These are phyloP conservation scores for Drosophila neotestacea DNA, from an alignment of 2,888 invertebrate species.

Conservation along the genomic window DNA sequence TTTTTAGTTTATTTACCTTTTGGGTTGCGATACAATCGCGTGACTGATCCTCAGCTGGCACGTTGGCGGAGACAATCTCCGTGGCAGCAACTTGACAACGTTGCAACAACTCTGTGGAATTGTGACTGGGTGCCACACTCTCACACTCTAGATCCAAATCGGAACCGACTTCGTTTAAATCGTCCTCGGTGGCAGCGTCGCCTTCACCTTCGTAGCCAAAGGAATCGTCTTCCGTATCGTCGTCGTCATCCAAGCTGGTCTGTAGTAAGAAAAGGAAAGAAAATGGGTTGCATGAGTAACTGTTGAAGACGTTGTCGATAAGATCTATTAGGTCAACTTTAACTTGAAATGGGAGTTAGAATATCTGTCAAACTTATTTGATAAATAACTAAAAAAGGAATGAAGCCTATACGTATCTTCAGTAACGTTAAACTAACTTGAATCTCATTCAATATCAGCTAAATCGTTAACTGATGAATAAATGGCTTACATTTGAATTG, in stretches of 20 bases:
- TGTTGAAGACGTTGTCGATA: neutral
- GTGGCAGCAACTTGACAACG: conserved; percentile 59
- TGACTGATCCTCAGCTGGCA: conserved; percentile 67
- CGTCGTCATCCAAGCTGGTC: conserved; percentile 80
- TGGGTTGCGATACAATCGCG: conserved; percentile 81
- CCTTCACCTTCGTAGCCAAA: conserved; percentile 70
- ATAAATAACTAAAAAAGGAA: neutral
- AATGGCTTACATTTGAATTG: no score
- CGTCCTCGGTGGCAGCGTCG: conserved; percentile 82
- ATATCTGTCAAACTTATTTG: neutral
- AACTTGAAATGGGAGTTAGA: conserved; percentile 1
- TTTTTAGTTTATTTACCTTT: conserved; percentile 67
- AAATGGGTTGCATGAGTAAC: conserved; percentile 1
- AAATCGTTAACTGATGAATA: neutral
- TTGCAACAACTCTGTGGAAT: conserved; percentile 69
- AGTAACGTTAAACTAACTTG: neutral
- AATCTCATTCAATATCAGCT: neutral
- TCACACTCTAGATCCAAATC: conserved; percentile 79
- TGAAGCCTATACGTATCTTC: neutral
- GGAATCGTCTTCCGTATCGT: conserved; percentile 71
- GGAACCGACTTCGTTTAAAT: conserved; percentile 80
- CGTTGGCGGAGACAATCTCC: conserved; percentile 57
- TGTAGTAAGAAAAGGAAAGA: conserved; percentile 27
- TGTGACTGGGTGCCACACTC: conserved; percentile 63
- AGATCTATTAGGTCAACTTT: neutral